Percentiles rank a stretch among this genome's conserved stretches.
These are phyloP conservation scores for Chrysolina haemoptera DNA, from an alignment of 2,888 invertebrate genomes.

Conservation along the genomic window DNA sequence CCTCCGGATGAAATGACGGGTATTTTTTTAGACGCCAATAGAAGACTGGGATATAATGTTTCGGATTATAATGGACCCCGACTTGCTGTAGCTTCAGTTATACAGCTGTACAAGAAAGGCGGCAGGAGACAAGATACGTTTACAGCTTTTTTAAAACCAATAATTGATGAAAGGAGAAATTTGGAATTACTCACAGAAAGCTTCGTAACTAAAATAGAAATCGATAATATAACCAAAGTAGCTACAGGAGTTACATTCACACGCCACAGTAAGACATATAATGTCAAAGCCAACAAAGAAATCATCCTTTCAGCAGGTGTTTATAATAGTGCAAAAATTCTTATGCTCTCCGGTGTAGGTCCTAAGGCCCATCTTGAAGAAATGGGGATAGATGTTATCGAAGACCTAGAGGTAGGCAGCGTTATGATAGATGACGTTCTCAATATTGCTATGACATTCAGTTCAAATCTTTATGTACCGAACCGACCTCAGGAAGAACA, in stretches of 20 bases:
- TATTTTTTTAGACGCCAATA: conserved; percentile 77
- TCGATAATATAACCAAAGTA: conserved; percentile 73
- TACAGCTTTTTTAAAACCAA: conserved; percentile 82
- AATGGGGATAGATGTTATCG: conserved; percentile 74
- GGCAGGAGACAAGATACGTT: conserved; percentile 83
- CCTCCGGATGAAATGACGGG: conserved; percentile 34
- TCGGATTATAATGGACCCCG: conserved; percentile 79
- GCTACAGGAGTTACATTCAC: conserved; percentile 79
- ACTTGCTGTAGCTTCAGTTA: conserved; percentile 76
- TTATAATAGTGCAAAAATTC: conserved; percentile 85
- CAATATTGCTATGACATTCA: conserved; percentile 79
- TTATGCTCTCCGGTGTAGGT: conserved; percentile 87
- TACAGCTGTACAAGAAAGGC: conserved; percentile 78
- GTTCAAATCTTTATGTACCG: conserved; percentile 74
- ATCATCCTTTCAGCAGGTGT: conserved; percentile 84
- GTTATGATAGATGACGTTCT: conserved; percentile 85
- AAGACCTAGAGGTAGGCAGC: conserved; percentile 81
- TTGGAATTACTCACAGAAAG: conserved; percentile 80
- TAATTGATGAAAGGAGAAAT: conserved; percentile 76
- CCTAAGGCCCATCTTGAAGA: conserved; percentile 75
- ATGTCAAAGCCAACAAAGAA: conserved; percentile 77
- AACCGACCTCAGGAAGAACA: conserved; percentile 64
- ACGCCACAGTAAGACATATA: conserved; percentile 72
- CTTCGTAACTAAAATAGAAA: conserved; percentile 76
- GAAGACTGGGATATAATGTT: conserved; percentile 78